These are phyloP conservation scores for Karalla daura DNA, from an alignment of 2,797 vertebrate species.

Conservation along the genomic window DNA sequence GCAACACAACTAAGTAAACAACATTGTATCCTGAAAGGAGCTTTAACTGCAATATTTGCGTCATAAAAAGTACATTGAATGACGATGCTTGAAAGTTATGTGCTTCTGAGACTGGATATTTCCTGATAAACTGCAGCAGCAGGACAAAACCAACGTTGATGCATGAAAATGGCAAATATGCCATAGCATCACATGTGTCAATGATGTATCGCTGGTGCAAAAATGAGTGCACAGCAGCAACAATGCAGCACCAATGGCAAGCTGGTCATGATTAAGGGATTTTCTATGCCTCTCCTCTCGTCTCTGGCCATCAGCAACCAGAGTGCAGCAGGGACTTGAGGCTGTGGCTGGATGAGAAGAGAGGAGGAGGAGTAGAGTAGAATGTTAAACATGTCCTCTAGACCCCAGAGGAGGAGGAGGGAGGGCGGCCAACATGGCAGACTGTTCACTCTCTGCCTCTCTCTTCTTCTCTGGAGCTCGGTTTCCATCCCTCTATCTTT, in stretches of 20 bases:
- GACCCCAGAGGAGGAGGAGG: constrained; percentile 73
- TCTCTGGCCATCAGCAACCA: constrained; percentile 72
- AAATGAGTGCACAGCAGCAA: constrained; percentile 18
- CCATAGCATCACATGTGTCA: neutral
- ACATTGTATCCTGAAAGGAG: no score
- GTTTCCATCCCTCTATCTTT: constrained; percentile 21
- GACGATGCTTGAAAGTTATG: neutral
- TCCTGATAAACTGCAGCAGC: neutral
- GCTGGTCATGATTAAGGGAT: constrained; percentile 64
- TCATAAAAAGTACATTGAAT: neutral
- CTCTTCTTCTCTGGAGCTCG: constrained; percentile 35
- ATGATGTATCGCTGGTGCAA: neutral
- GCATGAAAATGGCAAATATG: neutral
- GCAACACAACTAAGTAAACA: no score
- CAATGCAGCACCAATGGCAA: constrained; percentile 38
- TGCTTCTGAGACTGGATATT: neutral
- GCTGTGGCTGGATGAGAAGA: constrained; percentile 79
- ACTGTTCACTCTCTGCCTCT: constrained; percentile 45
- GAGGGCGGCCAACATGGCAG: constrained; percentile 72
- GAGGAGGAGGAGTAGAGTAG: constrained; percentile 75
- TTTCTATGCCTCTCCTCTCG: constrained; percentile 59
- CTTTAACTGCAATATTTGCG: neutral
- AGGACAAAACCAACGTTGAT: neutral
- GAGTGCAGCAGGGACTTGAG: constrained; percentile 73
- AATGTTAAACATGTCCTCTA: constrained; percentile 85